These are phyloP conservation scores for Chelonoidis abingdonii DNA, from an alignment of 2,113 vertebrate species.

Conservation along the genomic window DNA sequence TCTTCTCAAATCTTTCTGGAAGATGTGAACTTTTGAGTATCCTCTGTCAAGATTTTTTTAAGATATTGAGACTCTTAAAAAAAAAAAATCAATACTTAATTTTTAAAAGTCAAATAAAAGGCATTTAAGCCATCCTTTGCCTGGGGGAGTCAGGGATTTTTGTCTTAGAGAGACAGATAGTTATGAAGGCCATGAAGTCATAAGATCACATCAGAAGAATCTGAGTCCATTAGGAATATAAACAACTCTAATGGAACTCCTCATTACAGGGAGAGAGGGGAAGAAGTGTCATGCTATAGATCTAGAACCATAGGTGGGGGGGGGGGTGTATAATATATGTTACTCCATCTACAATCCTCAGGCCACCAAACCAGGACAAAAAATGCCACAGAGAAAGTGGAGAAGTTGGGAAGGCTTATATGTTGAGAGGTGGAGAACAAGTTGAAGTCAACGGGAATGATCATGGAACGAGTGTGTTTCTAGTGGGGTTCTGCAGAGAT, in stretches of 20 bases:
- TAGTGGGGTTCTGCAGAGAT: background rate
- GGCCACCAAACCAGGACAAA: background rate
- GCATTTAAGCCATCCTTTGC: background rate
- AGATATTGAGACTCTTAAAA: background rate
- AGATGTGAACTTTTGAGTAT: background rate
- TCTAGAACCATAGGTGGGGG: background rate
- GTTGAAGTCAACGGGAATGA: background rate
- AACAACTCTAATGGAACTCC: accelerated
- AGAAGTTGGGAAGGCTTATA: background rate
- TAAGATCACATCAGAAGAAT: background rate
- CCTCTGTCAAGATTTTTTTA: background rate
- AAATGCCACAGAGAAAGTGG: background rate
- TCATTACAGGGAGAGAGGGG: background rate
- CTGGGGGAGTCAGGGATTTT: background rate
- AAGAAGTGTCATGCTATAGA: accelerated
- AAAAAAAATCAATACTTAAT: background rate
- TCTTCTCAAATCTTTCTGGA: background rate
- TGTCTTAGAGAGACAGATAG: background rate
- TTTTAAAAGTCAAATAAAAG: background rate
- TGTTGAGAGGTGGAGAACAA: background rate
- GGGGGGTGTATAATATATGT: no score
- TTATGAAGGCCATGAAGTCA: accelerated
- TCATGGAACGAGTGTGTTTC: background rate
- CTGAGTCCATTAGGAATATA: accelerated
- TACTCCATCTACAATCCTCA: background rate